phyloP scores from a whole-genome alignment of 2,888 invertebrate genomes.

The Pterostichus niger region DNA sequence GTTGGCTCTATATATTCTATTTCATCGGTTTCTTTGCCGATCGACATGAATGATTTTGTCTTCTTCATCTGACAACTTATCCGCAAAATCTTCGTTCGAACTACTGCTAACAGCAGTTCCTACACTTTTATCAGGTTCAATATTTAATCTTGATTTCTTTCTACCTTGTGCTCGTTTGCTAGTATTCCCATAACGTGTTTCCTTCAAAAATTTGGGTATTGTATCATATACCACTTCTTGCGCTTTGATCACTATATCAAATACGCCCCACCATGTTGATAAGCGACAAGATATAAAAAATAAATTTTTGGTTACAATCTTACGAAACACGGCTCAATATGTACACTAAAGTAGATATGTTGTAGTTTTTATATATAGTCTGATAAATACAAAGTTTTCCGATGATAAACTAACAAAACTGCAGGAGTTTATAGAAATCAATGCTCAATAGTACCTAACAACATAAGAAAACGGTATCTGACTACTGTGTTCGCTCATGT shows the following conservation, averaged over 20 bases:
- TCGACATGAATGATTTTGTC: conserved; percentile 2
- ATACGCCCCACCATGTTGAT: not conserved
- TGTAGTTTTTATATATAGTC: too few relatives aligned
- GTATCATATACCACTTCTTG: not conserved
- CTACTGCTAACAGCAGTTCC: conserved; percentile 39
- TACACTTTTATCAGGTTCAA: conserved; percentile 63
- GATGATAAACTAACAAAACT: too few relatives aligned
- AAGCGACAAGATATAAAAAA: too few relatives aligned
- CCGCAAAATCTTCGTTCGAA: too few relatives aligned
- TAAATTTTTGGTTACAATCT: too few relatives aligned
- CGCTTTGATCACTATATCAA: conserved; percentile 4
- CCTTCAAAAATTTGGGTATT: conserved; percentile 23
- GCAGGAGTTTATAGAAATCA: too few relatives aligned
- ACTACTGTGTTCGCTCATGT: too few relatives aligned
- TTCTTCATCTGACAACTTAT: not conserved
- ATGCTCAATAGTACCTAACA: too few relatives aligned
- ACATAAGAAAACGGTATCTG: too few relatives aligned
- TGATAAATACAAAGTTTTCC: too few relatives aligned
- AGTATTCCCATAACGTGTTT: conserved; percentile 59
- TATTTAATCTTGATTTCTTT: conserved; percentile 60
- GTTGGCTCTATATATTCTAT: conserved; percentile 27
- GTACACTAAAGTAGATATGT: too few relatives aligned
- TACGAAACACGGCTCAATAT: too few relatives aligned
- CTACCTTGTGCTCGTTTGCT: conserved; percentile 53
- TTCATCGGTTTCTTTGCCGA: not conserved